Evolutionary conservation across 2,888 invertebrate genomes (phyloP).

Genomic region (Ceratothoa steindachneri): DNA sequence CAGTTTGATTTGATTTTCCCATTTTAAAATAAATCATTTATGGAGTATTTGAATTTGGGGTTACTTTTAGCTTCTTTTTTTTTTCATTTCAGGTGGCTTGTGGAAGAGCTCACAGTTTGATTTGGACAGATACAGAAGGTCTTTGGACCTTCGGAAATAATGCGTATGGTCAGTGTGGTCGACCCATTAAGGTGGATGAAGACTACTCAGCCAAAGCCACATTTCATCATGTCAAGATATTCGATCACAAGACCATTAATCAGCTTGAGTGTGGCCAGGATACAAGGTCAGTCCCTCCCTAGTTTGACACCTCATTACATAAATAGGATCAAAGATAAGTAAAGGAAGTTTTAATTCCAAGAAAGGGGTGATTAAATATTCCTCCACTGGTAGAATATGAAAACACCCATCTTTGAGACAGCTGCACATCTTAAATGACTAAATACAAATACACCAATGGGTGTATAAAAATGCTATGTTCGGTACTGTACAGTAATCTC

Average conservation of each 20-base stretch:
- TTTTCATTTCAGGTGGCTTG: constrained; percentile 60
- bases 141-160: constrained; percentile 85
- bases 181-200: constrained; percentile 71
- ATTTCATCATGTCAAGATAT: constrained; percentile 63
- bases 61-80: neutral
- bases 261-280: constrained; percentile 55
- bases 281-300: constrained; percentile 53
- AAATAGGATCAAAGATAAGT: no score
- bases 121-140: constrained; percentile 73
- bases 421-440: no score
- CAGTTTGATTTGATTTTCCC: no score
- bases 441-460: no score
- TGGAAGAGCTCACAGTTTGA: constrained; percentile 79
- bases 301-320: constrained; percentile 90
- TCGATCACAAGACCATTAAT: constrained; percentile 59
- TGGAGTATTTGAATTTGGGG: no score
- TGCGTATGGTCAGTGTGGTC: constrained; percentile 87
- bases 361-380: no score
- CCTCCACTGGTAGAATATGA: no score
- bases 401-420: no score
- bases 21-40: no score
- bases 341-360: no score
- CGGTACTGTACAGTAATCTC: no score
- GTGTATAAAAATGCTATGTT: no score
- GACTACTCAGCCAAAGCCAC: constrained; percentile 65